Conservation (phyloP, 2,113 vertebrate species). For the Neopipo cinnamomea region DNA sequence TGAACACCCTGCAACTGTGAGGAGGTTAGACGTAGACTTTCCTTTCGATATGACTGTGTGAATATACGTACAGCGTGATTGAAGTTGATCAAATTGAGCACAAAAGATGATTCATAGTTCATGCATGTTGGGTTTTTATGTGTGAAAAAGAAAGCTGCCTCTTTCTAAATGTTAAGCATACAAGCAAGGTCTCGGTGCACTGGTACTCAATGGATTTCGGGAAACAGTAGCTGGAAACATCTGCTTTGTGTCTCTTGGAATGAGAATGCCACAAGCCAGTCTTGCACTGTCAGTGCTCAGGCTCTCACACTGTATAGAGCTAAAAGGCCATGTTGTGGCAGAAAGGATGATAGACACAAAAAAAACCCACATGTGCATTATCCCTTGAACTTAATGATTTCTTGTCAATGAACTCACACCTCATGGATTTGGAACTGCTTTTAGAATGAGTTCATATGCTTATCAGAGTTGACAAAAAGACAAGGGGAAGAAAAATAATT, state of each 20-base stretch:
- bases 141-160: constrained; percentile 13
- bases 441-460: constrained; percentile 36
- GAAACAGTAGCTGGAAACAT: constrained; percentile 1
- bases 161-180: constrained; percentile 5
- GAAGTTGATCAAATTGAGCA: neutral
- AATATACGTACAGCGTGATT: neutral
- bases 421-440: constrained; percentile 34
- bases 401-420: constrained; percentile 41
- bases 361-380: neutral
- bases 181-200: neutral
- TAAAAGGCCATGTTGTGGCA: neutral
- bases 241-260: constrained; percentile 6
- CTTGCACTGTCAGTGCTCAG: neutral
- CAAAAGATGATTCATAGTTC: neutral
- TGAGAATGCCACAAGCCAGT: neutral
- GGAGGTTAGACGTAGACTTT: neutral
- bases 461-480: constrained; percentile 49
- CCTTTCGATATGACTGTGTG: neutral
- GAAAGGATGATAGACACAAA: neutral
- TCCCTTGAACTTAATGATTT: constrained; percentile 57
- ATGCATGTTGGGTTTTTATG: neutral
- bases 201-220: neutral
- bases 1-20: neutral
- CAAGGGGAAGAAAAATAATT: constrained; percentile 25
- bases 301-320: neutral